A percentile compares a stretch with the other conserved stretches of the same genome.
Conservation (phyloP, 2,113 vertebrate genomes). For the Pitta sordida region DNA sequence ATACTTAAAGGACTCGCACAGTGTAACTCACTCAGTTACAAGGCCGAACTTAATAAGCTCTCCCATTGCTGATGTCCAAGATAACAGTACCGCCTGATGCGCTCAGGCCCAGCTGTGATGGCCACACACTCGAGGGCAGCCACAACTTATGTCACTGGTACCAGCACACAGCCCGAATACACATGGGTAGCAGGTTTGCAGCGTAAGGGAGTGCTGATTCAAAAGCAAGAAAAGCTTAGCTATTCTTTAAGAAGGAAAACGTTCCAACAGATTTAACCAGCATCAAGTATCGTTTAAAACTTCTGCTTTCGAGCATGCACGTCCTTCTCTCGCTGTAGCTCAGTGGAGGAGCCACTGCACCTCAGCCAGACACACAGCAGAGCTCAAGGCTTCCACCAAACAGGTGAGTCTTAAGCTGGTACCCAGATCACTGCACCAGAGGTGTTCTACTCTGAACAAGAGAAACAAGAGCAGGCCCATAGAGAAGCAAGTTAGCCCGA, state of each 20-base stretch:
- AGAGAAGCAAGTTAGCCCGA: neutral
- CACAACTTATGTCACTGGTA: neutral
- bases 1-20: neutral
- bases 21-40: neutral
- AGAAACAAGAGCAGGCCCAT: neutral
- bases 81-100: neutral
- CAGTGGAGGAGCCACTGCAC: neutral
- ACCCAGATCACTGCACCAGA: neutral
- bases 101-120: neutral
- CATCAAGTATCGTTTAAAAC: neutral
- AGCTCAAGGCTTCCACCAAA: neutral
- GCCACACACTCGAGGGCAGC: neutral
- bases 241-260: neutral
- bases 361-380: fast-evolving
- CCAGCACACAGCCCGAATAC: neutral
- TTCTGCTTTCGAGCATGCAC: fast-evolving
- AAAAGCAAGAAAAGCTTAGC: neutral
- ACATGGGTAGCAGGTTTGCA: neutral
- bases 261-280: neutral
- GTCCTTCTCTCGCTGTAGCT: neutral
- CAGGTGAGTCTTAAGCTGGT: neutral
- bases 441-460: neutral
- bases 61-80: neutral
- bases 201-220: neutral
- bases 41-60: neutral